Evolutionary conservation across 2,113 vertebrate species (phyloP).

Genomic region (Hyperopisus bebe): DNA sequence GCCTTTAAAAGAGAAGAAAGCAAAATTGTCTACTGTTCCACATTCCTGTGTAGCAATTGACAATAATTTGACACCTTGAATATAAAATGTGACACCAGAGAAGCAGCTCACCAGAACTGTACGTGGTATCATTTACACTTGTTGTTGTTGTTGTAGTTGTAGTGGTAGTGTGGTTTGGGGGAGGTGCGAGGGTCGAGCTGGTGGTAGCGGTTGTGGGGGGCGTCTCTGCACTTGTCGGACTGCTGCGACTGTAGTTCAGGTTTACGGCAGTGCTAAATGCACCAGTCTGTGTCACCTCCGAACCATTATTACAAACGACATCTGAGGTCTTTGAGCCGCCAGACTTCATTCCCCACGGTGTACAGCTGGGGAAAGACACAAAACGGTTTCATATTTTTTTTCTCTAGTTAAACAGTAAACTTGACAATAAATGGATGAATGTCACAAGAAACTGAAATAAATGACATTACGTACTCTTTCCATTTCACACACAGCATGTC

Average conservation of each 20-base stretch:
- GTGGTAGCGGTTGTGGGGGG: not conserved
- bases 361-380: slow-evolving; percentile 37
- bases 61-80: not conserved
- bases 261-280: not conserved
- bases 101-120: not conserved
- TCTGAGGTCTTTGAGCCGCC: slow-evolving; percentile 28
- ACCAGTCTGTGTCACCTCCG: not conserved
- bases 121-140: not conserved
- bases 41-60: too few relatives aligned
- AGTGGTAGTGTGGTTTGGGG: not conserved
- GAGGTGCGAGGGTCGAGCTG: too few relatives aligned
- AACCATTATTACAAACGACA: slow-evolving; percentile 29
- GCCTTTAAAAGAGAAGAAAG: slow-evolving; percentile 27
- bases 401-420: not conserved
- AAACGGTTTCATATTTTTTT: not conserved
- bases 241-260: not conserved
- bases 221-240: not conserved
- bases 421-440: not conserved
- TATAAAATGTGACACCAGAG: not conserved
- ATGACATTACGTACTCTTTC: slow-evolving; percentile 39
- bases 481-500: slow-evolving; percentile 28
- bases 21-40: not conserved
- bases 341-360: slow-evolving; percentile 23
- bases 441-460: not conserved
- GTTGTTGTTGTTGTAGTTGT: not conserved